A percentile compares a stretch with the other conserved stretches of the same genome.
Evolutionary conservation across 2,113 vertebrate species (phyloP).

Genomic region (Erythrolamprus reginae): DNA sequence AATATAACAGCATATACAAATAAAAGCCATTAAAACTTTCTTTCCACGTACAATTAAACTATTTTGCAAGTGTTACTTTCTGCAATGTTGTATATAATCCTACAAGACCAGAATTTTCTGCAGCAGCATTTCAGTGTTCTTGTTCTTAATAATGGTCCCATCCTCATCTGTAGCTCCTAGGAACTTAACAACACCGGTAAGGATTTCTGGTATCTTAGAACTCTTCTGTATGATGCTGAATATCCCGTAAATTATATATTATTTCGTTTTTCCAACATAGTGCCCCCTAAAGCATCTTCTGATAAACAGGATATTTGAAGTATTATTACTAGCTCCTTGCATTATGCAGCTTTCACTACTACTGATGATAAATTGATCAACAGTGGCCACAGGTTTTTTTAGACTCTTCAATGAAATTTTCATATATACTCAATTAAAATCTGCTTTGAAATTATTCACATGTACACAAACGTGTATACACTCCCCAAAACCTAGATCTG

Average conservation of each 20-base stretch:
- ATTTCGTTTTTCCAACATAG: not conserved
- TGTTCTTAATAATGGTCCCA: not conserved
- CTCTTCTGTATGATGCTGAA: not conserved
- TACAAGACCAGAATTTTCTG: not conserved
- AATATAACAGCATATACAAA: not conserved
- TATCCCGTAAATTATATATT: not conserved
- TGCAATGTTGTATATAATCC: not conserved
- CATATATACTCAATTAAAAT: not conserved
- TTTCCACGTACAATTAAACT: not conserved
- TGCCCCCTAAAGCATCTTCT: not conserved
- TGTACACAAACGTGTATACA: not conserved
- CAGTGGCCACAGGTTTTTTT: not conserved
- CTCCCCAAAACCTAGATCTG: not conserved
- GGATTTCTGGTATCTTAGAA: not conserved
- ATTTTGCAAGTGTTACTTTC: not conserved
- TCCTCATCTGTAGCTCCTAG: not conserved
- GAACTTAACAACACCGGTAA: not conserved
- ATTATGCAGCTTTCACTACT: not conserved
- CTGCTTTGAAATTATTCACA: not conserved
- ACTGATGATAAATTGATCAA: not conserved
- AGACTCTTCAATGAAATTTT: not conserved
- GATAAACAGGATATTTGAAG: not conserved
- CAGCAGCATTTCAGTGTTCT: not conserved
- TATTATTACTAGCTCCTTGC: not conserved
- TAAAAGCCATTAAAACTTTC: not conserved